Conservation (phyloP, 2,113 vertebrate genomes). For the Diadophis punctatus region DNA sequence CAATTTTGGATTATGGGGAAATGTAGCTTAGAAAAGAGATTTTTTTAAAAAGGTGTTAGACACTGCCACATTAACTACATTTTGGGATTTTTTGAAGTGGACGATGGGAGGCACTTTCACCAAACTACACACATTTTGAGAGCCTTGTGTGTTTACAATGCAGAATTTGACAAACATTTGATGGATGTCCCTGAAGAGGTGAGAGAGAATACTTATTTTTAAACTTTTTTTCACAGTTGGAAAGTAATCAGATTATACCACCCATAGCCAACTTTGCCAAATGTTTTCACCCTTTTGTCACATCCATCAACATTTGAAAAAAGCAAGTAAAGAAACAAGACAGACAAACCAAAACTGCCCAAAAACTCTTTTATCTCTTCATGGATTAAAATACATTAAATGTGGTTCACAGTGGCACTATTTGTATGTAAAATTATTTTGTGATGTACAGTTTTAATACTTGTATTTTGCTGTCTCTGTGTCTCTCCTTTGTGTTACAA, state of each 20-base stretch:
- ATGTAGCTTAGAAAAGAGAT: conserved; percentile 23
- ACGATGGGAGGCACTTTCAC: conserved; percentile 39
- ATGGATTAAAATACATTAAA: conserved; percentile 41
- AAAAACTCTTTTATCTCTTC: conserved; percentile 28
- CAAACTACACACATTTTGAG: not conserved
- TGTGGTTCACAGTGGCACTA: conserved; percentile 38
- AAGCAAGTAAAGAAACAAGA: conserved; percentile 32
- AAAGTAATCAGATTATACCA: conserved; percentile 38
- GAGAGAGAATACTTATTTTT: conserved; percentile 38
- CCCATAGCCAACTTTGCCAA: conserved; percentile 39
- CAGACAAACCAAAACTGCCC: conserved; percentile 54
- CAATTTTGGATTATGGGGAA: conserved; percentile 44
- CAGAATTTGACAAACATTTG: conserved; percentile 35
- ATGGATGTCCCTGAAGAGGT: conserved; percentile 30
- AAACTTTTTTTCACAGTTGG: conserved; percentile 37
- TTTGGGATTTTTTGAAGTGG: conserved; percentile 4
- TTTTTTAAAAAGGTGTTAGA: conserved; percentile 7
- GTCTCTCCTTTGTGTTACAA: conserved; percentile 37
- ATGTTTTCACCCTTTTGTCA: conserved; percentile 18
- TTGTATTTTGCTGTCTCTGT: conserved; percentile 16
- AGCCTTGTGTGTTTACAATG: conserved; percentile 34
- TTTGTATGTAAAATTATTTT: conserved; percentile 50
- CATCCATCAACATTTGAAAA: conserved; percentile 25
- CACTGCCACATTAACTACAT: conserved; percentile 19
- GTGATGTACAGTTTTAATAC: conserved; percentile 39